Conservation (phyloP, 2,113 vertebrate genomes). For the Psilopogon haemacephalus region DNA sequence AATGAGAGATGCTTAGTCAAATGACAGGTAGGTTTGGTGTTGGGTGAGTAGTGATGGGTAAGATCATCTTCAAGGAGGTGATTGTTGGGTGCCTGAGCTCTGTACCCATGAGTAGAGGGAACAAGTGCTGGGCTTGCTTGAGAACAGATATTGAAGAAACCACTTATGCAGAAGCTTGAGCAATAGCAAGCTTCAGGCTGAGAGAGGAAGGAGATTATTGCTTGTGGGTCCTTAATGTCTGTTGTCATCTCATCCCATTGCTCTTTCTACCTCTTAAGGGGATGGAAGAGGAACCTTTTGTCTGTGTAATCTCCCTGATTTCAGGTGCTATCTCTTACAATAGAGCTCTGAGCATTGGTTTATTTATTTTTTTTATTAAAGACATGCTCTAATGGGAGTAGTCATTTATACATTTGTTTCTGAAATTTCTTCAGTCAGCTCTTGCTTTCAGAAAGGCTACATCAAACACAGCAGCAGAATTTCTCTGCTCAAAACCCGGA, state of each 20-base stretch:
- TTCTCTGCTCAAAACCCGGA: neutral
- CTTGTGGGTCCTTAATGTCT: neutral
- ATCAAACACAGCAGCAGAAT: neutral
- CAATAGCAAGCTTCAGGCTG: neutral
- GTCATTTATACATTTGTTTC: neutral
- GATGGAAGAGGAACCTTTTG: neutral
- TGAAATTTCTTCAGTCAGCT: neutral
- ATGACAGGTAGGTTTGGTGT: neutral
- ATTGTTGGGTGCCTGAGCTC: neutral
- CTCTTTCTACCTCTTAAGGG: neutral
- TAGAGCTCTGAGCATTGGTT: neutral
- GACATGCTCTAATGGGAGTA: neutral
- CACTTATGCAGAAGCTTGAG: neutral
- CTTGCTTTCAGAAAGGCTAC: neutral
- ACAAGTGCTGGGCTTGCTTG: neutral
- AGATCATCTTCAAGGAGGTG: neutral
- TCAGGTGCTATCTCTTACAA: neutral
- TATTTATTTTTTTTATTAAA: constrained; percentile 5
- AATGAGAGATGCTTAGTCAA: neutral
- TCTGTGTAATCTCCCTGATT: neutral
- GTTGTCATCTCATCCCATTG: neutral
- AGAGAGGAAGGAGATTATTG: neutral
- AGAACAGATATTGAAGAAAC: neutral
- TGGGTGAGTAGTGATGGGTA: neutral
- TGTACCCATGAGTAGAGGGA: neutral